Evolutionary conservation across 2,888 invertebrate genomes (phyloP), one percentile per base, ranked within the genome.

Genomic region (Microplitis manilae): DNA sequence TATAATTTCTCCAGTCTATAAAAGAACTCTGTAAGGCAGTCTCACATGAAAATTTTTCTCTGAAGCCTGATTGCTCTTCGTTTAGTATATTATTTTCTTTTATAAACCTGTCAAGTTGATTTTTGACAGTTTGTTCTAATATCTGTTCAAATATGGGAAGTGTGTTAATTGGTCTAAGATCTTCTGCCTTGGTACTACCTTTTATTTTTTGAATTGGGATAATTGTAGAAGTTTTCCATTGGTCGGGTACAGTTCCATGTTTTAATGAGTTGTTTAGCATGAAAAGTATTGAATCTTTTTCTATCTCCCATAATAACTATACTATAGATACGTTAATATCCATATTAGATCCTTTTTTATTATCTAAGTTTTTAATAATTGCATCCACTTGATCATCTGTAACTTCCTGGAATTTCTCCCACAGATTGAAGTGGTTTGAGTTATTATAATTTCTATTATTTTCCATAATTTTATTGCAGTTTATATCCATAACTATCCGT

Each of bases 11-110:
- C 78, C 79, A 79, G 17, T 65, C 64, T 9, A 59, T 70, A 4
- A 78, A 17, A 5, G 73, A 65, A 20, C 65, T 60, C 13, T 74
- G 76, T 30, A 79, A 60, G 41, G 78, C 74, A 2, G 73, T 79
- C 61, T 78, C 79, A 68, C 79, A 79, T 20, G 79, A 78, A 20
- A 50, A 70, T 1, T 17, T 41, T 41, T 41, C 68, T 7, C 73
- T 39, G 41, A 78, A 79, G n/a, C 79, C 79, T 30, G 79, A 79
- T 65, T 77, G 77, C 9, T 75, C 20, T 20, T 38, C 20, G 41
- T 20, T 72, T 4, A 78, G 15, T 9, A 79, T 73, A 5, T 72
- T 17, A 41, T 79, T 68, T 59, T 38, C 40, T 1, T 15, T 20
- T 4, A 64, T 8, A 38, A 70, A 74, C 64, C 30, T 7, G 15